Evolutionary conservation across 2,113 vertebrate species (phyloP).

Genomic region (Malurus alboscapulatus): DNA sequence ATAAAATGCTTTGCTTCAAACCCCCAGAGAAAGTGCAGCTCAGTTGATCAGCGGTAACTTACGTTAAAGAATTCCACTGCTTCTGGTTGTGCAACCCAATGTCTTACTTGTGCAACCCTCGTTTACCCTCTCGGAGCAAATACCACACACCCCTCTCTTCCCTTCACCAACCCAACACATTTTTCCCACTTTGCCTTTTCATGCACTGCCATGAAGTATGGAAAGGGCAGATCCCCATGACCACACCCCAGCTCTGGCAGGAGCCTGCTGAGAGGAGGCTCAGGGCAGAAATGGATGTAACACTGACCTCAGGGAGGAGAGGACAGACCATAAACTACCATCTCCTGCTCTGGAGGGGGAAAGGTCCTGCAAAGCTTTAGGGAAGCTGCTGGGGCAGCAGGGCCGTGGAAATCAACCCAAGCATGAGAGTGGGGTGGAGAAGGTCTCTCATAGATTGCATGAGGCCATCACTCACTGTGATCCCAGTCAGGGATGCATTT

Average conservation of each 20-base stretch:
- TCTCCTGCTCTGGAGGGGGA: neutral
- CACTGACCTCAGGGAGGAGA: neutral
- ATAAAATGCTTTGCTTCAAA: neutral
- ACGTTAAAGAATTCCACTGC: neutral
- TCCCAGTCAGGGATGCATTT: neutral
- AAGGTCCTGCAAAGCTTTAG: neutral
- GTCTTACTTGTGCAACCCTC: neutral
- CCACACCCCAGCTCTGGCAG: rapidly evolving
- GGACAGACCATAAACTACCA: neutral
- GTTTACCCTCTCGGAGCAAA: neutral
- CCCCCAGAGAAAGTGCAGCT: neutral
- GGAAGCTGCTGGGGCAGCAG: neutral
- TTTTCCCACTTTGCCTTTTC: constrained; percentile 5
- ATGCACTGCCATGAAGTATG: neutral
- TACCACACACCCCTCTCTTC: neutral
- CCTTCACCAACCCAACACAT: neutral
- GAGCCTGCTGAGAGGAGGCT: neutral
- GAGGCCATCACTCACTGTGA: neutral
- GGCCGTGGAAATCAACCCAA: neutral
- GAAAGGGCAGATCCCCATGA: neutral
- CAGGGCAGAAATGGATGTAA: neutral
- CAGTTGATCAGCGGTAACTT: neutral
- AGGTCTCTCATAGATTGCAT: neutral
- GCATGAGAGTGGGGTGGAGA: neutral
- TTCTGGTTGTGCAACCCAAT: neutral